Conservation (phyloP, 1,140 invertebrate species). For the Neodiprion virginianus region DNA sequence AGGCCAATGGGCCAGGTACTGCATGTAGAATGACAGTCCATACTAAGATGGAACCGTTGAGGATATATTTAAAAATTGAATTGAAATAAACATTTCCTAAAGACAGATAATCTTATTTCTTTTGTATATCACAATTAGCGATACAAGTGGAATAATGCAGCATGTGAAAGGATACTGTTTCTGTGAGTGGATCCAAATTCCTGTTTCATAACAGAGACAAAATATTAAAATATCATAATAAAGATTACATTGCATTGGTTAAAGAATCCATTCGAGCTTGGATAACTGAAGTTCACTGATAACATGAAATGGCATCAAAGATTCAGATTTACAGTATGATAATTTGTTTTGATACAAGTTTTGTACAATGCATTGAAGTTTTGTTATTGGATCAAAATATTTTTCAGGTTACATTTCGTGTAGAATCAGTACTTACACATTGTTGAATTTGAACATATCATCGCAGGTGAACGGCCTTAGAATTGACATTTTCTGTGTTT, state of each 20-base stretch:
- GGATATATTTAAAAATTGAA: constrained; percentile 16
- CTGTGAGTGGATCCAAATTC: constrained; percentile 95
- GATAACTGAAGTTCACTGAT: background rate
- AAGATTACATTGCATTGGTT: constrained; percentile 12
- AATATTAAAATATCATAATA: constrained; percentile 36
- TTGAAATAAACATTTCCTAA: background rate
- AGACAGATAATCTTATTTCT: constrained; percentile 4
- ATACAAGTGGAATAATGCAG: constrained; percentile 20
- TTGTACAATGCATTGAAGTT: background rate
- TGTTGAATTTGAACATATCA: constrained; percentile 96
- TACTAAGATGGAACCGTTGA: constrained; percentile 66
- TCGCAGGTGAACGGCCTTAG: constrained; percentile 91
- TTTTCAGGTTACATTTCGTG: constrained; percentile 11
- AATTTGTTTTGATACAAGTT: constrained; percentile 3
- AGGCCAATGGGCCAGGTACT: constrained; percentile 98
- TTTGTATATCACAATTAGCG: background rate
- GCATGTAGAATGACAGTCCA: constrained; percentile 96
- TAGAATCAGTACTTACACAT: constrained; percentile 78
- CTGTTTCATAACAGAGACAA: constrained; percentile 64
- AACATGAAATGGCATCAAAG: constrained; percentile 18
- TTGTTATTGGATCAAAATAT: background rate
- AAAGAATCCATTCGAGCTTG: background rate
- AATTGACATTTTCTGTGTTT: constrained; percentile 80
- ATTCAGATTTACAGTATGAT: constrained; percentile 24
- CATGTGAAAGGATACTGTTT: constrained; percentile 79